Percentiles rank a stretch among this genome's conserved stretches.
Conservation (phyloP, 1,140 invertebrate genomes). For the Campodea augens region DNA sequence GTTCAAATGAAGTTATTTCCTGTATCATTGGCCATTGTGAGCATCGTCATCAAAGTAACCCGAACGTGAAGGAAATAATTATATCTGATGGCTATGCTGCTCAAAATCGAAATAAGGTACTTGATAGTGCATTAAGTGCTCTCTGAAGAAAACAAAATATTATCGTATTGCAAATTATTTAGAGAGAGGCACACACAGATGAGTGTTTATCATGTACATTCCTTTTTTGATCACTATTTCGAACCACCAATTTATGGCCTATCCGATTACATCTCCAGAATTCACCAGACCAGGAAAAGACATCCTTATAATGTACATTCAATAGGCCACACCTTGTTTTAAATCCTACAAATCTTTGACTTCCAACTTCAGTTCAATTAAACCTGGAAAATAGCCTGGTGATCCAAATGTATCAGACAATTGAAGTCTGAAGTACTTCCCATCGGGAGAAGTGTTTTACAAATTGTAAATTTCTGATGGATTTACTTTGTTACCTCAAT, state of each 20-base stretch:
- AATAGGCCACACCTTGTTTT: neutral
- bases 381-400: neutral
- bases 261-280: slow-evolving; percentile 4
- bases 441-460: neutral
- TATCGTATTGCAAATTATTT: neutral
- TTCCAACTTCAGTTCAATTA: slow-evolving; percentile 2
- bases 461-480: neutral
- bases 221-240: neutral
- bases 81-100: neutral
- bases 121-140: neutral
- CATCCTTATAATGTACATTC: slow-evolving; percentile 10
- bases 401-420: slow-evolving; percentile 1
- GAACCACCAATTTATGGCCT: neutral
- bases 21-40: neutral
- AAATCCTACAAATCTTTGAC: neutral
- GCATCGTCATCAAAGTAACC: neutral
- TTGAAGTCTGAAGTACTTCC: neutral
- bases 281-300: slow-evolving; percentile 8
- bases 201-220: slow-evolving; percentile 1
- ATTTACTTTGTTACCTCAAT: slow-evolving; percentile 1
- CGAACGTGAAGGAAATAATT: neutral
- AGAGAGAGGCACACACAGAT: slow-evolving; percentile 1
- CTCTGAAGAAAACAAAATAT: slow-evolving; percentile 2
- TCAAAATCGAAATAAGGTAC: neutral
- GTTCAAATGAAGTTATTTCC: neutral